phyloP scores from a whole-genome alignment of 2,797 vertebrate genomes.

The Acanthis flammea region DNA sequence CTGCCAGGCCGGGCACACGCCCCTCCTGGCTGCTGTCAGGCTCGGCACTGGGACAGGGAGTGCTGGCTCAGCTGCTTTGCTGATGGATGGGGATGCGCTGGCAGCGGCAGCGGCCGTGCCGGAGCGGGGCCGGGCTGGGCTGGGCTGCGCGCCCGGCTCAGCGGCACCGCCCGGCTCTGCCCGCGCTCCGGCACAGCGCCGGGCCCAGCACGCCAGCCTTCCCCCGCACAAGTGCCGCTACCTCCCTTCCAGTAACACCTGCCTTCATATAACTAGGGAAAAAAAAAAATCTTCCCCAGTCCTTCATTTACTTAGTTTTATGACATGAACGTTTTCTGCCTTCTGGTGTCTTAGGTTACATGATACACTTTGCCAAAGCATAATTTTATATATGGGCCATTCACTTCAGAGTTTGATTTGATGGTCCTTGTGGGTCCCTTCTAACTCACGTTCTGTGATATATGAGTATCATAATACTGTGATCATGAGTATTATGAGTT shows the following conservation, averaged over 20 bases:
- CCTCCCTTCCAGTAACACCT: neutral
- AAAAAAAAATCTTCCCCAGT: neutral
- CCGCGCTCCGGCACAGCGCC: neutral
- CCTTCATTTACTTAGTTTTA: neutral
- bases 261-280: accelerated
- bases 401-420: neutral
- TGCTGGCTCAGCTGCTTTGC: neutral
- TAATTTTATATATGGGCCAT: neutral
- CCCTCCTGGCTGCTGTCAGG: neutral
- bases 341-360: neutral
- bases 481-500: neutral
- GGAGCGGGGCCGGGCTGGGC: neutral
- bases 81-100: neutral
- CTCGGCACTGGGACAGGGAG: accelerated
- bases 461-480: neutral
- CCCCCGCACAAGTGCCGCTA: neutral
- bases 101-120: neutral
- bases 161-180: neutral
- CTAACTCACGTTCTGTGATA: neutral
- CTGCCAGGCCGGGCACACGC: neutral
- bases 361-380: neutral
- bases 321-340: neutral
- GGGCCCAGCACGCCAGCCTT: neutral
- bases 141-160: neutral
- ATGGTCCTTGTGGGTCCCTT: neutral